phyloP scores from a whole-genome alignment of 2,888 invertebrate species.

The Xestia xanthographa region DNA sequence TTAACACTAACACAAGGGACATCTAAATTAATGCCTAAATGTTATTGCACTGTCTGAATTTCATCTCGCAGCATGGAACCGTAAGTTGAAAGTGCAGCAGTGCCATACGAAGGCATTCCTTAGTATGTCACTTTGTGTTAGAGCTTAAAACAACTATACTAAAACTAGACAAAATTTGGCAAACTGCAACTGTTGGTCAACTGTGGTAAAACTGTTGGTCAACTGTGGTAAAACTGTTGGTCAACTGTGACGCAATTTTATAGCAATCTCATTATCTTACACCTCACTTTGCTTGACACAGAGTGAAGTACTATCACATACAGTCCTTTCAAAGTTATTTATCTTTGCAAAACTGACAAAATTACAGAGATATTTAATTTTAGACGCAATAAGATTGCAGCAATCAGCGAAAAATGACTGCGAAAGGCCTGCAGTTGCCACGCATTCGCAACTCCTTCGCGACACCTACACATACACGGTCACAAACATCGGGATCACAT shows the following conservation, averaged over 20 bases:
- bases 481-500: constrained; percentile 57
- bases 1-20: not conserved
- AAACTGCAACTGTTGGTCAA: not conserved
- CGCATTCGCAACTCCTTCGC: constrained; percentile 34
- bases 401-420: not conserved
- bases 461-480: constrained; percentile 37
- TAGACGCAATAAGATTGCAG: not conserved
- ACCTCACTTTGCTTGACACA: constrained; percentile 29
- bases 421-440: constrained; percentile 10
- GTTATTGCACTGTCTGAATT: not conserved
- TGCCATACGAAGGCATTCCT: not conserved
- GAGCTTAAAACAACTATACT: not conserved
- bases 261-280: constrained; percentile 22
- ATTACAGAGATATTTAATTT: not conserved
- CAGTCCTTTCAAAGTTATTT: not conserved
- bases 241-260: constrained; percentile 17
- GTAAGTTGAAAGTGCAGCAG: not conserved
- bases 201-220: not conserved
- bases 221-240: not conserved
- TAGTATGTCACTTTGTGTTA: not conserved
- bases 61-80: not conserved
- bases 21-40: not conserved
- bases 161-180: not conserved
- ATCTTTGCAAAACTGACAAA: no score
- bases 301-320: constrained; percentile 18